Evolutionary conservation across 2,888 invertebrate genomes (phyloP).

Genomic region (Ametastegia equiseti): DNA sequence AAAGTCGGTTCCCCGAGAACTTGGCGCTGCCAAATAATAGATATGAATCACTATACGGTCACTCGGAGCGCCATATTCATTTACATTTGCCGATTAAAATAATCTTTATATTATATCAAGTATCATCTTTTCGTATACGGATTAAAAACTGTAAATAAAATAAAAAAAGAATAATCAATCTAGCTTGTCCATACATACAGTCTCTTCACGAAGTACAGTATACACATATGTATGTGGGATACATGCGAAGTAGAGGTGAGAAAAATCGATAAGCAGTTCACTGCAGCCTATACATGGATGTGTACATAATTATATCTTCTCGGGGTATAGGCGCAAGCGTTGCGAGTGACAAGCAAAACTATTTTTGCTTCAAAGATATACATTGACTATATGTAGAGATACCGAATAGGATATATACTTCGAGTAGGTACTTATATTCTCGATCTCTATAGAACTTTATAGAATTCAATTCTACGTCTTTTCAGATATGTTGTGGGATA

Average conservation of each 20-base stretch:
- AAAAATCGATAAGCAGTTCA: conserved; percentile 9
- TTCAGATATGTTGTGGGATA: background rate
- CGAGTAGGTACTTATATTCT: background rate
- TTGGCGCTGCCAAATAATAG: background rate
- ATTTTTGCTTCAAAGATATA: conserved; percentile 9
- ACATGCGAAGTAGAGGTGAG: conserved; percentile 1
- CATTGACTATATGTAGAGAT: conserved; percentile 31
- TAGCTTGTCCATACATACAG: background rate
- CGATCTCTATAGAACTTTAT: conserved; percentile 17
- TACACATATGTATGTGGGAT: background rate
- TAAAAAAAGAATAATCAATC: background rate
- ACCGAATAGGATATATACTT: background rate
- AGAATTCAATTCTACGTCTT: conserved; percentile 19
- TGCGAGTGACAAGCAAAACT: background rate
- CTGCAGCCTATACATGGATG: background rate
- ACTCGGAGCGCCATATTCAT: background rate
- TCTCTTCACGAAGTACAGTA: background rate
- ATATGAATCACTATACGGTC: conserved; percentile 19
- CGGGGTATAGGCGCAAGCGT: background rate
- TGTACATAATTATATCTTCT: background rate
- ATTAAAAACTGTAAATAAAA: too few relatives aligned
- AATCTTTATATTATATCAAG: background rate
- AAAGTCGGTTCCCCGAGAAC: background rate
- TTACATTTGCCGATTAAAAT: background rate
- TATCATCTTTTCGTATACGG: background rate